Base-by-base conservation (phyloP, 1,140 invertebrate genomes). In the Thaumetopoea pityocampa region DNA sequence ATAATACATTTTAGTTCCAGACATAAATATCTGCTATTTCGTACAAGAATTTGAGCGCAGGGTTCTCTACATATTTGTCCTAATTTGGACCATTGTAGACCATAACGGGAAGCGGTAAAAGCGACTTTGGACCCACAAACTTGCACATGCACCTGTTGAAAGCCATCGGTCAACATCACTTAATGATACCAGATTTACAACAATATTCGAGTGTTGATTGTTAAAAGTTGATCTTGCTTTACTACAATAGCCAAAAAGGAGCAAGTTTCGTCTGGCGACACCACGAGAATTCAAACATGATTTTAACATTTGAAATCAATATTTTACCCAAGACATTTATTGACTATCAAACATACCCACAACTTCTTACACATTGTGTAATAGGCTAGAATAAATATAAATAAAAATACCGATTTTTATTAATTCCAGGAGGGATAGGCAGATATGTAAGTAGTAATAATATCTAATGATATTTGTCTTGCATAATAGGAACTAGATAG, bases 31-130 rank as follows among this genome's bases (percentile, higher is more conserved):
- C 46, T 47, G 60, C 54, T 65, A 65, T 65, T 65, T 65, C 53
- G 61, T 65, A 65, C 40, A 52, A 52, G 62, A 62, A 59, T 73
- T 70, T 67, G 65, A 67, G 53, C 71, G 54, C 70, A 73, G 68
- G 60, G 70, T 61, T 73, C 67, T 66, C 63, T 64, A 71, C 57
- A 73, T 71, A 69, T 69, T 69, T 69, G 58, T 47, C 56, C 37
- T 56, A 56, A 58, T 43, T 42, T 45, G 33, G 37, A 10, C 30
- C 23, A 62, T 51, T 61, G 30, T 71, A 34, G 36, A 62, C 68
- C 51, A 38, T 76, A 69, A 43, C 33, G 16, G 36, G 16, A 23
- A 24, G 63, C 3, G 32, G 24, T 68, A 74, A 51, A 55, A 57
- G 48, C 28, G 49, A 41, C 46, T 60, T 65, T 60, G 28, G 54